Evolutionary conservation across 2,888 invertebrate genomes (phyloP), one percentile per base, ranked within the genome.

Genomic region (Cecidostiba fungosa): DNA sequence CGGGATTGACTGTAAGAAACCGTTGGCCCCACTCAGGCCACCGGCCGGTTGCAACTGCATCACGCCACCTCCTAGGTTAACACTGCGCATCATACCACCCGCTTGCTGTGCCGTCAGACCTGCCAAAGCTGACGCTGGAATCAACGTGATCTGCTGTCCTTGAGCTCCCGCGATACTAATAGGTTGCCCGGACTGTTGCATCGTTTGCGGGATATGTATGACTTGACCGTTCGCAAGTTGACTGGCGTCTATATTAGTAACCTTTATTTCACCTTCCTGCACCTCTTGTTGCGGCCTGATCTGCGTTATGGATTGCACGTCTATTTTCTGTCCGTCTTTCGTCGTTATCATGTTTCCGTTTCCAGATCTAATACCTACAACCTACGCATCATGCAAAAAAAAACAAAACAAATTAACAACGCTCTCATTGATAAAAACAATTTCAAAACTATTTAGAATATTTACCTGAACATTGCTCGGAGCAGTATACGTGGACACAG

Each of bases 121-220:
- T 0, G 94, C 92, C 89, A 95, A 92, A 80, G 95, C 95, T 23
- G 95, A 95, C 1, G 96, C 95, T 14, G 97, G 97, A 91, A 98
- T 97, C 80, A 98, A 96, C 6, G 97, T 97, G 89, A 97, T 95
- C 91, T 97, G 97, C 91, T 97, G 97, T 0, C 96, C 97, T 90
- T 95, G 95, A 1, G 96, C 96, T 86, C 96, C 96, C 92, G 74
- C n/a, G 23, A 96, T 96, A 16, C 97, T 96, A 83, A 97, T 95
- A 1, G 96, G 96, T 91, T 96, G 96, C 16, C 92, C 91, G 14
- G 92, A 88, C 23, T 90, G 89, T 80, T 92, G 92, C 12, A 91
- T 84, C 32, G 91, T 88, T 83, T 88, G 88, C 0, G 93, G 93
- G 70, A 93, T 93, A 88, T 93, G 93, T 89, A 93, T 93, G 3